Conservation (phyloP, 2,797 vertebrate genomes). For the Enteromius thamalakanensis region DNA sequence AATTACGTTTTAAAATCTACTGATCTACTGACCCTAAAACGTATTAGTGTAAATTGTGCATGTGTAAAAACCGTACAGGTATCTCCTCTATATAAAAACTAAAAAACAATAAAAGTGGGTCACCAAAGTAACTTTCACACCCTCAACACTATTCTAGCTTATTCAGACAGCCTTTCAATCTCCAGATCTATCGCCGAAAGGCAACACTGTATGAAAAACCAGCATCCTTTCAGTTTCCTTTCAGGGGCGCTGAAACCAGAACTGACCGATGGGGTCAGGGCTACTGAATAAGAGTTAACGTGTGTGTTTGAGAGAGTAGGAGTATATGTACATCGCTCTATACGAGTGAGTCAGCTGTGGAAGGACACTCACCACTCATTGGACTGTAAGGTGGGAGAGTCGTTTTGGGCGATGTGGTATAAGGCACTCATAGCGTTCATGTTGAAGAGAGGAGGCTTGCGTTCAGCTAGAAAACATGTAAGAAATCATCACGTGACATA, state of each 20-base stretch:
- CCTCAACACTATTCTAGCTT: background rate
- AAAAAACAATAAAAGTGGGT: background rate
- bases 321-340: conserved; percentile 5
- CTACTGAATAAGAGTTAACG: conserved; percentile 25
- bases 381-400: conserved; percentile 94
- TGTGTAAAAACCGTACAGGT: background rate
- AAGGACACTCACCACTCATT: conserved; percentile 90
- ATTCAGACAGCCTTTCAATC: conserved; percentile 8
- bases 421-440: conserved; percentile 99
- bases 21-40: background rate
- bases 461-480: conserved; percentile 85
- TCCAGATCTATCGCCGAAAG: background rate
- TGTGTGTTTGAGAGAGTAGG: conserved; percentile 11
- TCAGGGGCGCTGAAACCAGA: background rate
- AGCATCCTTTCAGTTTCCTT: background rate
- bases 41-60: too few species aligned
- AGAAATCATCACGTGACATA: background rate
- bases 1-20: background rate
- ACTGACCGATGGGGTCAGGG: background rate
- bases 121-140: background rate
- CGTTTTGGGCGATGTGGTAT: conserved; percentile 97
- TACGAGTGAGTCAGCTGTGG: conserved; percentile 24
- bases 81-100: background rate
- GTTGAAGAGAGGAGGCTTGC: conserved; percentile 98
- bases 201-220: background rate